Conservation (phyloP, 2,888 invertebrate species). For the Microchrysa polita region DNA sequence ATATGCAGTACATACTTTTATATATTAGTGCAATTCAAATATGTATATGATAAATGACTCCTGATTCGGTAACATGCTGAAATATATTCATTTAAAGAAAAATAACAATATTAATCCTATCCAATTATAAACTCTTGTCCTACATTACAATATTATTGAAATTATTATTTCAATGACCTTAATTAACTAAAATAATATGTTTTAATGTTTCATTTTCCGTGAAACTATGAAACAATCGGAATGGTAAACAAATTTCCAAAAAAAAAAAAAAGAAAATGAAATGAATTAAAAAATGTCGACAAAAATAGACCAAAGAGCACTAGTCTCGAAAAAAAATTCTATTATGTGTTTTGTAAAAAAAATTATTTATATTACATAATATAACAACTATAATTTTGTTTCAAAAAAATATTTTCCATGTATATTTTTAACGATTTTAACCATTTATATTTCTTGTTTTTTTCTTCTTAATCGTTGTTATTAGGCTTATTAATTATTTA, state of each 20-base stretch:
- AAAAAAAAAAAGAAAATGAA: neutral
- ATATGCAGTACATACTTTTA: too few species aligned
- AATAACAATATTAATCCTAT: too few species aligned
- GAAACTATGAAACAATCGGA: constrained; percentile 12
- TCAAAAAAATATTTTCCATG: constrained; percentile 2
- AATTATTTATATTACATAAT: constrained; percentile 1
- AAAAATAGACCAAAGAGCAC: neutral
- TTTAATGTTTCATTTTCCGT: neutral
- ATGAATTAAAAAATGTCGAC: too few species aligned
- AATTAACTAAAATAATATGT: neutral
- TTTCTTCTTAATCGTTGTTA: constrained; percentile 7
- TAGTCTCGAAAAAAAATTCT: neutral
- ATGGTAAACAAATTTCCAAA: constrained; percentile 14
- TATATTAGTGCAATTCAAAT: too few species aligned
- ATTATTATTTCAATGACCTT: neutral
- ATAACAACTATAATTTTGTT: constrained; percentile 25
- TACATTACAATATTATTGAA: neutral
- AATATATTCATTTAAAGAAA: too few species aligned
- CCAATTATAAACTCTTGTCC: too few species aligned
- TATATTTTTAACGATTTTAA: constrained; percentile 1
- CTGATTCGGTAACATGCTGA: too few species aligned
- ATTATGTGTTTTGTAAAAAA: constrained; percentile 2
- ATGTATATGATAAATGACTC: too few species aligned
- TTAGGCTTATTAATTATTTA: constrained; percentile 31
- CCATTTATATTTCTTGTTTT: constrained; percentile 1